A percentile compares a stretch with the other conserved stretches of the same genome.
Conservation (phyloP, 2,888 invertebrate genomes). For the Corythucha ciliata region DNA sequence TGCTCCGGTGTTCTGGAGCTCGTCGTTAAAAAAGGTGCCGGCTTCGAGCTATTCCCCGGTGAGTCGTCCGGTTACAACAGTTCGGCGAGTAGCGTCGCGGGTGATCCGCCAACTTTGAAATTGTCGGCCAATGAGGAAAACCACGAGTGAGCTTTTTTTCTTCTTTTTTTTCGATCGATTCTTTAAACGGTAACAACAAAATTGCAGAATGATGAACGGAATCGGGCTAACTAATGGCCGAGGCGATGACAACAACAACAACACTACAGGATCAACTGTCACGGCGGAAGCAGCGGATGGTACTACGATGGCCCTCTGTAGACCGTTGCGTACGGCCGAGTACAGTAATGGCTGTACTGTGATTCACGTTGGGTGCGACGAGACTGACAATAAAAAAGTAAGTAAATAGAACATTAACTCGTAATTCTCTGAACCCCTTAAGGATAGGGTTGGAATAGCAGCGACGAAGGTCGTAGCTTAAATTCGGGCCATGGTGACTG, state of each 20-base stretch:
- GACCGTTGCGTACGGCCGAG: slow-evolving; percentile 20
- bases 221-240: not conserved
- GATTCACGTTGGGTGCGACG: slow-evolving; percentile 27
- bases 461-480: too few relatives aligned
- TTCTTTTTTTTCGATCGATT: not conserved
- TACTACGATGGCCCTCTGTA: too few relatives aligned
- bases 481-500: too few relatives aligned
- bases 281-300: too few relatives aligned
- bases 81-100: slow-evolving; percentile 71
- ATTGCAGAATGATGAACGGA: slow-evolving; percentile 9
- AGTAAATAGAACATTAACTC: too few relatives aligned
- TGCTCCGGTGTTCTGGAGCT: slow-evolving; percentile 65
- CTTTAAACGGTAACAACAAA: too few relatives aligned
- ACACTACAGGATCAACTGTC: too few relatives aligned
- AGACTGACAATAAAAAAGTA: slow-evolving; percentile 25
- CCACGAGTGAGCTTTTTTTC: not conserved
- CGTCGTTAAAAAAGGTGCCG: slow-evolving; percentile 65
- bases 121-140: slow-evolving; percentile 22
- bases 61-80: slow-evolving; percentile 78
- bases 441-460: too few relatives aligned
- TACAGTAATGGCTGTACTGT: slow-evolving; percentile 30
- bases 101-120: slow-evolving; percentile 45
- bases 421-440: too few relatives aligned
- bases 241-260: not conserved
- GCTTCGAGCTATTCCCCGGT: slow-evolving; percentile 67